Base-by-base conservation (phyloP, 2,113 vertebrate species). In the Octodon degus region DNA sequence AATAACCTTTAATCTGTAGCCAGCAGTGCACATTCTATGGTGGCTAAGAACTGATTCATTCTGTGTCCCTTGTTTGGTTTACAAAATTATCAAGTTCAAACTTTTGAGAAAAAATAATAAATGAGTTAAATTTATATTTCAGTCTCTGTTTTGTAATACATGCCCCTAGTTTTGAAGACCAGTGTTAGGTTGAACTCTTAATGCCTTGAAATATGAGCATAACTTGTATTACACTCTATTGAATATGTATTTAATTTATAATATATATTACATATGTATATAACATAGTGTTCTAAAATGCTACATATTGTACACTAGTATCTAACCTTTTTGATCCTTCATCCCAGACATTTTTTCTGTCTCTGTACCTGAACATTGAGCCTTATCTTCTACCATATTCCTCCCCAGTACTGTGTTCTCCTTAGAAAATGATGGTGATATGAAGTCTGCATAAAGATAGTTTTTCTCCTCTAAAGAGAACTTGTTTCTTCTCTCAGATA, bases 61-160 rank as follows among this genome's bases (percentile, higher is more conserved):
- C 24, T 86, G 47, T 43, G 24, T 82, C 16, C 24, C 47, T 92
- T 85, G 65, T 88, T 4, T 67, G 16, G 63, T 70, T 68, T 47
- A 92, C 20, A 65, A 60, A 72, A 60, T 13, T 25, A 68, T 55
- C 32, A 83, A 67, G 34, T 82, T 95, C 30, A 63, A 80, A 67
- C 53, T 63, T 27, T 84, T 77, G 11, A 89, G 58, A 24, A 86
- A n/a, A 82, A 94, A 20, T 50, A 30, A 34, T 90, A 58, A 34
- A 63, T 88, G 60, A 86, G 30, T 58, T 62, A n/a, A 92, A 77
- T 81, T 87, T 50, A 86, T 16, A 27, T 63, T 92, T 93, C 37
- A 11, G 13, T 80, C 10, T 81, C 9, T 91, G n/a, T 10, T 94
- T 89, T 74, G 55, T 37, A 92, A 27, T 67, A 84, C 83, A 67